Percentiles rank a stretch among this genome's conserved stretches.
These are phyloP conservation scores for Rhagonycha lutea DNA, from an alignment of 2,888 invertebrate species.

Conservation along the genomic window DNA sequence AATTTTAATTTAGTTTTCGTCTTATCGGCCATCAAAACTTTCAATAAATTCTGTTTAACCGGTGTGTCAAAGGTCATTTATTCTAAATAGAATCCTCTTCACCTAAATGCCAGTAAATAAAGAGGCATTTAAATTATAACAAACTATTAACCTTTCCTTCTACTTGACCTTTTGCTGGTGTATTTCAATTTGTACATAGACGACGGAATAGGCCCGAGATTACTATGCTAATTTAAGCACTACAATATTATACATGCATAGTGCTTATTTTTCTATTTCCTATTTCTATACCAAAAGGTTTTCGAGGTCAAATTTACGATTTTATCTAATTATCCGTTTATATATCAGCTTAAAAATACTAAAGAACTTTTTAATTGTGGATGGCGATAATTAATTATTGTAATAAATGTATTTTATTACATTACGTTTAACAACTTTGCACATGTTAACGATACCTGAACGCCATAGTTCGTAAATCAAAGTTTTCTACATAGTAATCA, in stretches of 20 bases:
- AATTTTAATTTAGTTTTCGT: not conserved
- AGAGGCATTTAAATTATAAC: constrained; percentile 32
- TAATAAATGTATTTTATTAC: no score
- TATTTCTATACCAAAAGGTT: not conserved
- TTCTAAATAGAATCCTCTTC: constrained; percentile 12
- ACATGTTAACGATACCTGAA: no score
- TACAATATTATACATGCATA: constrained; percentile 12
- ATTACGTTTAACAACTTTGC: no score
- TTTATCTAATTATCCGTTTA: not conserved
- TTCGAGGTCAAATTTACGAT: not conserved
- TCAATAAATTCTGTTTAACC: not conserved
- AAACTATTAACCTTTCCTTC: constrained; percentile 32
- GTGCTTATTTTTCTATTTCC: constrained; percentile 16
- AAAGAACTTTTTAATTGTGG: not conserved
- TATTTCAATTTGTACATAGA: constrained; percentile 28
- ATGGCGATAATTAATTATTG: no score
- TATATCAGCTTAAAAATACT: not conserved
- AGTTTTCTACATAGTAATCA: no score
- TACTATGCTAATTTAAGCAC: constrained; percentile 23
- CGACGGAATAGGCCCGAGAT: constrained; percentile 17
- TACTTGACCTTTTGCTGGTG: constrained; percentile 29
- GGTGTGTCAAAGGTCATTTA: constrained; percentile 15
- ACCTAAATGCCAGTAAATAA: constrained; percentile 30
- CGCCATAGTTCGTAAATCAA: no score
- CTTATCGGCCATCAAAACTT: not conserved